phyloP scores from a whole-genome alignment of 2,797 vertebrate genomes.

The Gephyroberyx darwinii region DNA sequence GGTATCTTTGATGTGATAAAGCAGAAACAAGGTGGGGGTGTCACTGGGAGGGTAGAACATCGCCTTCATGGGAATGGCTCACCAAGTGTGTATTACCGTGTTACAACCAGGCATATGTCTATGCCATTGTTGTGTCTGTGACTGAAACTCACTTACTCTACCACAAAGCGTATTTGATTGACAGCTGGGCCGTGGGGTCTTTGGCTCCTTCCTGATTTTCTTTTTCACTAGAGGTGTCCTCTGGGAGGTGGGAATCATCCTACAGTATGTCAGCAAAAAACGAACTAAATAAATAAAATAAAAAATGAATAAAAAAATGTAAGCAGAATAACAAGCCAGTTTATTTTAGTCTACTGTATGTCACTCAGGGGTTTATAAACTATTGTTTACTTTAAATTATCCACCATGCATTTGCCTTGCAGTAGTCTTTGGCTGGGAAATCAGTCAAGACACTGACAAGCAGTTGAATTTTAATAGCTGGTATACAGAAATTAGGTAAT shows the following conservation, averaged over 20 bases:
- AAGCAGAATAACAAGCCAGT: constrained; percentile 44
- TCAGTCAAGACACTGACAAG: background rate
- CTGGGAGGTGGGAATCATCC: constrained; percentile 69
- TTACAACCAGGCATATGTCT: constrained; percentile 68
- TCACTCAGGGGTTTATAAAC: constrained; percentile 33
- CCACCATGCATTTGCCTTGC: constrained; percentile 4
- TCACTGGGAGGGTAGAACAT: constrained; percentile 52
- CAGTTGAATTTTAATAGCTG: background rate
- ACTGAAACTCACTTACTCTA: constrained; percentile 61
- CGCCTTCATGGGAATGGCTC: constrained; percentile 60
- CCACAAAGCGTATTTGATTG: constrained; percentile 71
- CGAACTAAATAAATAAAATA: too few relatives aligned
- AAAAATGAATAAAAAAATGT: constrained; percentile 46
- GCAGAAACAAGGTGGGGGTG: constrained; percentile 36
- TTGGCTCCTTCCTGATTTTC: constrained; percentile 71
- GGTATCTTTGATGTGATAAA: constrained; percentile 60
- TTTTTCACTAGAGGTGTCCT: constrained; percentile 72
- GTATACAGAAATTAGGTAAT: background rate
- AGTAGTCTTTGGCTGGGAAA: background rate
- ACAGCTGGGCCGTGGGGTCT: constrained; percentile 74
- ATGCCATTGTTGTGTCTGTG: constrained; percentile 59
- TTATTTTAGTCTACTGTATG: constrained; percentile 7
- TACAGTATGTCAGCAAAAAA: constrained; percentile 72
- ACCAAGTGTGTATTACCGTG: constrained; percentile 54
- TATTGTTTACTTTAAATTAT: constrained; percentile 19